These are phyloP conservation scores for Netelia inedita DNA, from an alignment of 2,888 invertebrate species.

Conservation along the genomic window DNA sequence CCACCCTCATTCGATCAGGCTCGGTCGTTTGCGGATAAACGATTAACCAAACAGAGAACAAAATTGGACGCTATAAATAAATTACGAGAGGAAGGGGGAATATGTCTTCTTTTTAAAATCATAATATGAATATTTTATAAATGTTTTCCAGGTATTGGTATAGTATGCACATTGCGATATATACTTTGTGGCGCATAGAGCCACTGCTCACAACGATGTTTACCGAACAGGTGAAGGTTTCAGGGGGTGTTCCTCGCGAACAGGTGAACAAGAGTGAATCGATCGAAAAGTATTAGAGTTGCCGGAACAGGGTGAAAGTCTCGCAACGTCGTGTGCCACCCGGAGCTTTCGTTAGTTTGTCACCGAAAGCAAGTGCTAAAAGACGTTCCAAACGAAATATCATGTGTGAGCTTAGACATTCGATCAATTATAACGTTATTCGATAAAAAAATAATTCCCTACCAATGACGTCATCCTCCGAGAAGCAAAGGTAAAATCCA, in stretches of 20 bases:
- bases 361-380: neutral
- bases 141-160: too few species aligned
- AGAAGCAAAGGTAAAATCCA: neutral
- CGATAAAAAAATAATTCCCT: neutral
- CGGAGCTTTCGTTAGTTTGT: neutral
- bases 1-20: too few species aligned
- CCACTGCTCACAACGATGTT: conserved; percentile 21
- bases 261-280: conserved; percentile 60
- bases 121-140: too few species aligned
- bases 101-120: too few species aligned
- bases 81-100: too few species aligned
- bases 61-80: too few species aligned
- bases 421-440: neutral
- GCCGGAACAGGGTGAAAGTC: conserved; percentile 30
- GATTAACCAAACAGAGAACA: too few species aligned
- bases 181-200: neutral
- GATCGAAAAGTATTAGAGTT: conserved; percentile 52
- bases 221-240: conserved; percentile 39
- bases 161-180: too few species aligned
- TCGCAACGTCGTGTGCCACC: conserved; percentile 8
- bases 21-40: too few species aligned
- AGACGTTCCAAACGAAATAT: neutral
- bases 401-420: too few species aligned
- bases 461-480: neutral
- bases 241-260: conserved; percentile 48